These are phyloP conservation scores for Tortricodes alternella DNA, from an alignment of 2,888 invertebrate species.

Conservation along the genomic window DNA sequence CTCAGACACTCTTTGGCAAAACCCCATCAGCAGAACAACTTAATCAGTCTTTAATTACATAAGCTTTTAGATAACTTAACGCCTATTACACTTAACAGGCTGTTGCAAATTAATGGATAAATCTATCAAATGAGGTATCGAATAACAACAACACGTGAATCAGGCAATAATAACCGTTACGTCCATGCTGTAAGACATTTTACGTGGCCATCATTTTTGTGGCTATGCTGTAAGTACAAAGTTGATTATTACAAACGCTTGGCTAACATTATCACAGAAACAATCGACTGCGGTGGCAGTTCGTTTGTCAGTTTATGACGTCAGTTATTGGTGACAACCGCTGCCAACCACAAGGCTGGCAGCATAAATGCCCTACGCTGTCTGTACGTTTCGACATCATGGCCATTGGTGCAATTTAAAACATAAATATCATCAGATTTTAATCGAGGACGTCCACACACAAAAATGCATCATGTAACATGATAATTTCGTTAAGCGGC, in stretches of 20 bases:
- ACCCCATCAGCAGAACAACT: constrained; percentile 14
- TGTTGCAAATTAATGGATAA: background rate
- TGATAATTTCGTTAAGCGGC: too few relatives aligned
- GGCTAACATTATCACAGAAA: background rate
- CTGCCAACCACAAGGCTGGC: constrained; percentile 10
- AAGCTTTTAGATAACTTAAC: constrained; percentile 1
- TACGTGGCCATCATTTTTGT: too few relatives aligned
- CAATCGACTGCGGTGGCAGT: constrained; percentile 20
- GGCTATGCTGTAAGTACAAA: background rate
- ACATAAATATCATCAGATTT: background rate
- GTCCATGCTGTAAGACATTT: too few relatives aligned
- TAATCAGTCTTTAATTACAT: constrained; percentile 18
- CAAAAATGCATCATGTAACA: background rate
- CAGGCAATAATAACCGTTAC: too few relatives aligned
- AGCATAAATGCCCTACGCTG: background rate
- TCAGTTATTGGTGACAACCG: constrained; percentile 23
- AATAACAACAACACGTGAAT: too few relatives aligned
- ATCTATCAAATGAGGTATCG: background rate
- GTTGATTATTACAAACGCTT: background rate
- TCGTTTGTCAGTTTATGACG: constrained; percentile 22
- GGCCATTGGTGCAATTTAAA: background rate
- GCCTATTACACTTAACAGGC: background rate
- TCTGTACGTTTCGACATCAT: background rate
- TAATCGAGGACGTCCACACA: background rate
- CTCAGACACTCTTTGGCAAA: constrained; percentile 1